phyloP scores from a whole-genome alignment of 2,797 vertebrate genomes.

The Mustela erminea region DNA sequence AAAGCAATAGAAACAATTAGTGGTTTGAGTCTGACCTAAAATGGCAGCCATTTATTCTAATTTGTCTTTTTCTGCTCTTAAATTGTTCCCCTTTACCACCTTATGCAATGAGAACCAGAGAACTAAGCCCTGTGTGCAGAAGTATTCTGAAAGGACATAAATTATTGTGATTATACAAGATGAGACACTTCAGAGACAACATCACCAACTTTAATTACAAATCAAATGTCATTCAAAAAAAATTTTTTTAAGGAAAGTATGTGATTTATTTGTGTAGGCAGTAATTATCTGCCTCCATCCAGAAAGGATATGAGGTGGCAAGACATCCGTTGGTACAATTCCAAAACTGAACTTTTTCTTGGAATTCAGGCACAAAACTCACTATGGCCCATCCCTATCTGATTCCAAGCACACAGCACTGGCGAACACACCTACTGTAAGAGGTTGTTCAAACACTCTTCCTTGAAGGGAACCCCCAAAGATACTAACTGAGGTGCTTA shows the following conservation, averaged over 20 bases:
- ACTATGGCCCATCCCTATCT: background rate
- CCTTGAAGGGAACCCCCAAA: constrained; percentile 14
- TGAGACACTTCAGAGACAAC: constrained; percentile 1
- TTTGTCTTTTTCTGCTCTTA: constrained; percentile 17
- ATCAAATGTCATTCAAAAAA: constrained; percentile 63
- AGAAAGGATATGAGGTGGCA: background rate
- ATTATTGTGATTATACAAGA: constrained; percentile 57
- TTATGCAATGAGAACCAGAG: background rate
- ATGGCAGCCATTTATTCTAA: background rate
- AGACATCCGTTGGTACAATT: constrained; percentile 32
- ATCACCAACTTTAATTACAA: constrained; percentile 59
- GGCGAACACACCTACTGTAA: background rate
- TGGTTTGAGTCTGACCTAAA: background rate
- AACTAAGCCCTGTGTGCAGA: background rate
- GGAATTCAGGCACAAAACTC: constrained; percentile 32
- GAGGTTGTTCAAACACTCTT: background rate
- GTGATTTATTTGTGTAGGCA: constrained; percentile 65
- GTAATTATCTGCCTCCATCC: constrained; percentile 40
- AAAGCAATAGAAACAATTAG: background rate
- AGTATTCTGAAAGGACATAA: constrained; percentile 7
- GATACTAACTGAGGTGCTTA: background rate
- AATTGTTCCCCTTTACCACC: background rate
- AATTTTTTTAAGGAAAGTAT: background rate
- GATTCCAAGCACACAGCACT: background rate
- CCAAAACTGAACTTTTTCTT: constrained; percentile 49